Conservation (phyloP, 2,113 vertebrate species). For the Misgurnus mizolepis region DNA sequence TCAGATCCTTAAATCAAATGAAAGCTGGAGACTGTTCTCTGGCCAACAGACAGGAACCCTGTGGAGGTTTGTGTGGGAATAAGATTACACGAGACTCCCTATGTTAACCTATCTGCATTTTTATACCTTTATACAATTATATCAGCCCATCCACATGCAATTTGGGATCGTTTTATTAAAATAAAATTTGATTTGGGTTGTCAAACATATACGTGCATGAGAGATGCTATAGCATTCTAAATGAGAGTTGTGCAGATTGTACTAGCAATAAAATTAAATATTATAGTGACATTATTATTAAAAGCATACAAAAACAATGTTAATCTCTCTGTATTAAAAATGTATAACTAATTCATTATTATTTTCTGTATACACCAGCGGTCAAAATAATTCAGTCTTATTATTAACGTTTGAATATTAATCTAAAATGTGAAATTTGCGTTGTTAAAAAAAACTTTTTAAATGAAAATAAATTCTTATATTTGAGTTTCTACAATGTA, state of each 20-base stretch:
- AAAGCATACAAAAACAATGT: not conserved
- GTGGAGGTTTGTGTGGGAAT: constrained; percentile 72
- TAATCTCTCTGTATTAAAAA: not conserved
- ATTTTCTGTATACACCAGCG: no score
- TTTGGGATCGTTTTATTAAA: constrained; percentile 60
- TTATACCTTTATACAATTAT: constrained; percentile 66
- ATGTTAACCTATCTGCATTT: constrained; percentile 69
- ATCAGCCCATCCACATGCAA: constrained; percentile 49
- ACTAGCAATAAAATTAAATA: not conserved
- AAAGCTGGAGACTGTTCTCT: constrained; percentile 66
- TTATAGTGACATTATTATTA: not conserved
- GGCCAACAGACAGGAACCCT: constrained; percentile 69
- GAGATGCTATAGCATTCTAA: constrained; percentile 44
- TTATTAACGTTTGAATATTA: no score
- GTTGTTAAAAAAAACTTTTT: no score
- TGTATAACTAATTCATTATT: no score
- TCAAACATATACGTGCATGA: constrained; percentile 52
- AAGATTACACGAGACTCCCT: constrained; percentile 68
- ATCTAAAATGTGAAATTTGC: no score
- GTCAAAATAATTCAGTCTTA: no score
- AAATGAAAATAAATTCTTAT: no score
- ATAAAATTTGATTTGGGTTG: constrained; percentile 58
- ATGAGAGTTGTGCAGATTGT: constrained; percentile 9
- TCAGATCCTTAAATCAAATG: constrained; percentile 72
- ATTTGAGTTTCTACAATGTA: no score